Base-by-base conservation (phyloP, 2,888 invertebrate species). In the Zygogramma bicolorata region DNA sequence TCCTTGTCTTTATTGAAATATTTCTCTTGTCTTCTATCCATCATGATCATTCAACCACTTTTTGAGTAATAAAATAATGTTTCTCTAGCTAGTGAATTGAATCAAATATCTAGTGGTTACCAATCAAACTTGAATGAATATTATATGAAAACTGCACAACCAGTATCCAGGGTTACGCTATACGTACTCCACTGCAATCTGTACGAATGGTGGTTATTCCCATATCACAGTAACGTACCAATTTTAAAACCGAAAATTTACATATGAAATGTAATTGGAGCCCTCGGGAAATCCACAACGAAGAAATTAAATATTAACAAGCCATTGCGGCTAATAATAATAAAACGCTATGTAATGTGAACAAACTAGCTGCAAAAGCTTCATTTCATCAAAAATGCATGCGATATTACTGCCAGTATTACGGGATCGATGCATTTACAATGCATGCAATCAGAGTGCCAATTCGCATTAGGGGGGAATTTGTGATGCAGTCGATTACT, bases 281-380 rank as follows among this genome's bases (percentile, higher is more conserved):
- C 78, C 78, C 80, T 40, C 59, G 83, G 83, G 82, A 82, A 83
- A 82, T 82, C 77, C 79, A 75, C 77, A 71, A 74, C 75, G 61
- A 66, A 71, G 75, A 79, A 81, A 82, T 84, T 85, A 83, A 84
- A 84, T 83, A 83, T 83, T 85, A 84, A 83, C 81, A 77, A 80
- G 73, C 80, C 81, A 84, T 84, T 83, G 83, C 80, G 78, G 77
- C 82, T 79, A 76, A 71, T 76, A 73, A 76, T 75, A 80, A 76
- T 76, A 76, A 76, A 75, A 69, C 69, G 40, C 60, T 20, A 62
- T 71, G 71, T 70, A 66, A 71, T 69, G 62, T 38, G 61, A 72
- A 70, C 71, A 69, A 75, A 75, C 67, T 40, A 38, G 60, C 67
- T 62, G 53, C 58, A 27, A 67, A 34, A 67, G 69, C 71, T 57